Evolutionary conservation across 2,888 invertebrate genomes (phyloP), one percentile per base, ranked within the genome.

Genomic region (Acanthoscelides obtectus): DNA sequence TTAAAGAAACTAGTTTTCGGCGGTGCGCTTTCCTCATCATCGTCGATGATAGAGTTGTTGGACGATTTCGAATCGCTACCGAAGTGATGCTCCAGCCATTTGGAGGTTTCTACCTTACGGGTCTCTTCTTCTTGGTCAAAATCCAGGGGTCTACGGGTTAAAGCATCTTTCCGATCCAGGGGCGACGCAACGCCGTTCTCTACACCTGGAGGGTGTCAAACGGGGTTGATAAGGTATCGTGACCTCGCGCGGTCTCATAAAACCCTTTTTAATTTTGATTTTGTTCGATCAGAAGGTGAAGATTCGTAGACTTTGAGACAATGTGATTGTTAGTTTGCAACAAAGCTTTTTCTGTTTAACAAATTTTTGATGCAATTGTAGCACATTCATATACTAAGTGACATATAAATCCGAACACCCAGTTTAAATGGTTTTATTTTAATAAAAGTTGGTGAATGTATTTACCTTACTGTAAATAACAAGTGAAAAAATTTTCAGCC

Each of bases 71-170:
- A 94, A 75, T 94, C 94, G 83, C 94, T 94, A 69, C 96, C 96
- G 82, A 96, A 96, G 84, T 96, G 96, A 81, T 93, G 93, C 81
- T 95, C 95, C 70, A 96, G 88, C 96, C 96, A 96, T 86, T 95
- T 95, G 75, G 94, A 94, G 0, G 95, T 96, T 87, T 96, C 95
- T 77, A 93, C 92, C 85, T 95, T 95, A 73, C 95, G 89, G 5
- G 95, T 95, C 84, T 95, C 94, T 84, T 96, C 95, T 83, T 96
- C 95, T 81, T 94, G 91, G 82, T 95, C 94, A 80, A 94, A 92
- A 85, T 95, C 94, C 75, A 95, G 86, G 0, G 95, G 94, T 71
- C 92, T 91, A 82, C 93, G 92, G 64, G 94, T 93, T 80, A 94
- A 87, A 3, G 92, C 93, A 85, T 95, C 95, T 84, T 94, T 94